phyloP scores from a whole-genome alignment of 2,113 vertebrate genomes.

The Notiomystis cincta region DNA sequence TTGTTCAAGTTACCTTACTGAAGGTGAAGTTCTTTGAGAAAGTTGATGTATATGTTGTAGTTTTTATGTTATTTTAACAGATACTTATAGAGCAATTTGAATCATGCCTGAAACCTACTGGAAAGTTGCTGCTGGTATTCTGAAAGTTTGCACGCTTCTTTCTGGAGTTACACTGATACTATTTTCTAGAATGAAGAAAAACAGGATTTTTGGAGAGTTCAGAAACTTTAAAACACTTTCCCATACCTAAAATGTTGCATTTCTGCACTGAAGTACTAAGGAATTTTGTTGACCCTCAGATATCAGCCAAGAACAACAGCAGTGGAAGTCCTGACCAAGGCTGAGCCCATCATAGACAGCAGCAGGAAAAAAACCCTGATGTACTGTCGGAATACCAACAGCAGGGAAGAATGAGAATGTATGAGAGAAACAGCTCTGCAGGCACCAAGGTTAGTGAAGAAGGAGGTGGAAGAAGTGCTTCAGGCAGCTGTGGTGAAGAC shows the following conservation, averaged over 20 bases:
- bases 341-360: not conserved
- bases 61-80: not conserved
- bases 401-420: not conserved
- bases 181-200: not conserved
- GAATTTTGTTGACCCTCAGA: not conserved
- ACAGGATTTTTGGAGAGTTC: not conserved
- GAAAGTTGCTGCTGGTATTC: not conserved
- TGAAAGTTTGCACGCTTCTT: not conserved
- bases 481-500: not conserved
- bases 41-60: not conserved
- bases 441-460: not conserved
- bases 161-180: not conserved
- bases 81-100: not conserved
- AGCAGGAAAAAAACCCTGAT: rapidly evolving
- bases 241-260: not conserved
- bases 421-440: not conserved
- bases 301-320: not conserved
- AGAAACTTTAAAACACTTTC: not conserved
- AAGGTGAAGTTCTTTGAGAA: not conserved
- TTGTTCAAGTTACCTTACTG: not conserved
- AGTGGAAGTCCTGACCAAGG: not conserved
- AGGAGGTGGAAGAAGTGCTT: not conserved
- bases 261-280: not conserved
- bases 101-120: not conserved
- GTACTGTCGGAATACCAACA: not conserved